phyloP scores from a whole-genome alignment of 2,797 vertebrate genomes.

The Mycteria americana region DNA sequence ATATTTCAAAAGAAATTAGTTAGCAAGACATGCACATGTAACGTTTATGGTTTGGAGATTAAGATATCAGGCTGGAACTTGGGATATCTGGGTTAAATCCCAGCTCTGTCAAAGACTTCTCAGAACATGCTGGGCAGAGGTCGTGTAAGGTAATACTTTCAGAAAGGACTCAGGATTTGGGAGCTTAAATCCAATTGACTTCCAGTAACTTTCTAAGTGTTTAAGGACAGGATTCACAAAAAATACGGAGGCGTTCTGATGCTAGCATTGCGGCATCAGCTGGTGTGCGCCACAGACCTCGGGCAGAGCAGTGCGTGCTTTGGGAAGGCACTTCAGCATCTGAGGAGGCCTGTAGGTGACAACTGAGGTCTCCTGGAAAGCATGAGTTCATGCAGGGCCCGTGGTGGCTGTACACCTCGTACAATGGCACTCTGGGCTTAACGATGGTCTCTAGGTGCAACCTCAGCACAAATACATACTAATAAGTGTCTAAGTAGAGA shows the following conservation, averaged over 20 bases:
- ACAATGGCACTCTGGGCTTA: neutral
- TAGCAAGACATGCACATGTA: neutral
- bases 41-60: constrained; percentile 8
- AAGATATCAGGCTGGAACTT: neutral
- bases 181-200: constrained; percentile 21
- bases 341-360: neutral
- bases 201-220: constrained; percentile 7
- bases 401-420: neutral
- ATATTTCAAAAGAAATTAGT: constrained; percentile 28
- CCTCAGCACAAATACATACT: neutral
- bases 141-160: neutral
- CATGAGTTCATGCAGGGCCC: neutral
- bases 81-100: constrained; percentile 34
- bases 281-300: neutral
- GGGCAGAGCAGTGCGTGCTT: neutral
- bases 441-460: neutral
- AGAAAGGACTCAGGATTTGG: constrained; percentile 21
- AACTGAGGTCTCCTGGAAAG: neutral
- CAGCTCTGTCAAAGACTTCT: constrained; percentile 8
- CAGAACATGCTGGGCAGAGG: neutral
- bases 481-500: neutral
- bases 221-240: neutral
- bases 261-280: neutral
- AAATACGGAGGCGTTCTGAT: neutral
- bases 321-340: neutral